phyloP scores from a whole-genome alignment of 2,888 invertebrate species.

The Thumatha senex region DNA sequence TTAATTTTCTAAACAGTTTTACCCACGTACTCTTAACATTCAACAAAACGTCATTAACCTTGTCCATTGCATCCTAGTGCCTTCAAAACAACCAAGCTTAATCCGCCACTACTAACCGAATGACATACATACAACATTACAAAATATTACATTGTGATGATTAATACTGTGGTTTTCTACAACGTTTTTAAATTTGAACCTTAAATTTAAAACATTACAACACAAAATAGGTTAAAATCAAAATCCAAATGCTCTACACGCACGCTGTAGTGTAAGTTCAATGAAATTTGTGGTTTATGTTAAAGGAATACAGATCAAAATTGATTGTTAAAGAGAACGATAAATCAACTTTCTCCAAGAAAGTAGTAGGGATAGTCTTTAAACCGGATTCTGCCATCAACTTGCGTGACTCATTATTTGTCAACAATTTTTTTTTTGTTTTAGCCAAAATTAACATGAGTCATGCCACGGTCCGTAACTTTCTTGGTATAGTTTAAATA shows the following conservation, averaged over 20 bases:
- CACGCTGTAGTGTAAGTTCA: not conserved
- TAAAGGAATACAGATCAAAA: constrained; percentile 9
- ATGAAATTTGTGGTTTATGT: constrained; percentile 12
- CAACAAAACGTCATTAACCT: constrained; percentile 33
- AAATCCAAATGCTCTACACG: not conserved
- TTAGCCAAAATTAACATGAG: not conserved
- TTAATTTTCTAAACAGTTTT: too few relatives aligned
- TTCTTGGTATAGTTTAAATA: constrained; percentile 1
- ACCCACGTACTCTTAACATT: not conserved
- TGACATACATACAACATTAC: constrained; percentile 61
- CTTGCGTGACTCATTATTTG: constrained; percentile 43
- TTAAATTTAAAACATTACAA: constrained; percentile 4
- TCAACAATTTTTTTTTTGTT: constrained; percentile 22
- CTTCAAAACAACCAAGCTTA: constrained; percentile 16
- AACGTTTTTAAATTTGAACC: constrained; percentile 15
- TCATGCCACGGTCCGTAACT: not conserved
- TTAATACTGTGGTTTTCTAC: constrained; percentile 28
- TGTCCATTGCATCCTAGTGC: constrained; percentile 14
- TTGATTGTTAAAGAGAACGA: constrained; percentile 11
- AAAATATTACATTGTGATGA: constrained; percentile 50
- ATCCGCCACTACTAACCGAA: constrained; percentile 64
- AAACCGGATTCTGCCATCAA: constrained; percentile 47
- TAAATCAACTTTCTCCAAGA: constrained; percentile 52
- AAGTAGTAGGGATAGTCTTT: constrained; percentile 50
- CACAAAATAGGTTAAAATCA: constrained; percentile 9